A percentile compares a stretch with the other conserved stretches of the same genome.
Evolutionary conservation across 2,888 invertebrate genomes (phyloP).

Genomic region (Zele albiditarsus): DNA sequence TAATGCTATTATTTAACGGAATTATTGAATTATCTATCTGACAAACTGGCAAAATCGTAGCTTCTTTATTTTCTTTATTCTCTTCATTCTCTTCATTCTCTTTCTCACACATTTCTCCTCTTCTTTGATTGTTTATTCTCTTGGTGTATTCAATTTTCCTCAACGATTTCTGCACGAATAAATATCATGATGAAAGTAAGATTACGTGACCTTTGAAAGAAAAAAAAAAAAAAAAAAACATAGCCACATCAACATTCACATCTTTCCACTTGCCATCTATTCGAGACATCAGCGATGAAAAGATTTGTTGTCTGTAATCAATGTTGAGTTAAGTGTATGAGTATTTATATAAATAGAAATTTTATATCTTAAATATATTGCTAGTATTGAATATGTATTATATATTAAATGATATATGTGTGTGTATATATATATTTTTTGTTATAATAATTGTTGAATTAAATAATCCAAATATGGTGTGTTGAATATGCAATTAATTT

Average conservation of each 20-base stretch:
- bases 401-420: neutral
- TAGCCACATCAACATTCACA: too few relatives aligned
- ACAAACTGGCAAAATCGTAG: neutral
- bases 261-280: conserved; percentile 42
- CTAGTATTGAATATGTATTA: neutral
- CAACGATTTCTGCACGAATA: conserved; percentile 58
- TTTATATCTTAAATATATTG: too few relatives aligned
- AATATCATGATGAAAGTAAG: conserved; percentile 52
- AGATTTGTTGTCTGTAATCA: too few relatives aligned
- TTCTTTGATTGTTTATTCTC: neutral
- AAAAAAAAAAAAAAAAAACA: too few relatives aligned
- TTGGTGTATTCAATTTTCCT: conserved; percentile 51
- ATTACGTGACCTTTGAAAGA: conserved; percentile 53
- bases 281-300: conserved; percentile 24
- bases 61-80: neutral
- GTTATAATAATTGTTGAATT: neutral
- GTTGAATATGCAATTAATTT: neutral
- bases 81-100: neutral
- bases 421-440: neutral
- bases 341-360: too few relatives aligned
- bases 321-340: too few relatives aligned
- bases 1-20: conserved; percentile 38
- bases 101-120: neutral
- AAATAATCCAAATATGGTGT: neutral
- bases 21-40: neutral